Base-by-base conservation (phyloP, 2,113 vertebrate species). In the Centrocercus urophasianus region DNA sequence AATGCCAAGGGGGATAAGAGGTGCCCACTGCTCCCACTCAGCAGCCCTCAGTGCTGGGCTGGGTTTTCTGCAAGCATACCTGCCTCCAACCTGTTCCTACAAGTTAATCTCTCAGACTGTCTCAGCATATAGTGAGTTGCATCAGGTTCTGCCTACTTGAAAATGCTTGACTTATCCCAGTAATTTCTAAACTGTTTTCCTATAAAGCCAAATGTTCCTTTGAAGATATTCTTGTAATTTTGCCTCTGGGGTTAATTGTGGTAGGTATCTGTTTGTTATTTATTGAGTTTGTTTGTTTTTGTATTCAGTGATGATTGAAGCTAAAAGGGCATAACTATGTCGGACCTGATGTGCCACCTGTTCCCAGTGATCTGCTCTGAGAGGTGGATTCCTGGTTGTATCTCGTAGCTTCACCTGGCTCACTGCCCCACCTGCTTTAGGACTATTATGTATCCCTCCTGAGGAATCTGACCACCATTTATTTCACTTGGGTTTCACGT, bases 171-270 rank as follows among this genome's bases (percentile, higher is more conserved):
- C 40, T 81, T 93, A 43, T 85, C 71, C 63, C 47, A 12, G 42
- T 32, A 75, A 32, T 13, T 87, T 82, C 86, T 24, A n/a, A 90
- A 34, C 60, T 86, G 7, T 92, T 85, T 93, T 79, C 30, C 22
- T 85, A 8, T 36, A 56, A 64, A 76, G 7, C 65, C 34, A 61
- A 82, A 66, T 43, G 22, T 69, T 74, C 57, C 78, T 82, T 24
- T 7, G 21, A 84, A 85, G 48, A 43, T 38, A 32, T 92, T 91
- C 76, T 84, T 93, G 57, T 42, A n/a, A 6, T 9, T 87, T 89
- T 92, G 63, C 52, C 16, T 57, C 47, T 80, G 61, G 28, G 65
- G 17, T 81, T 80, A 67, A 47, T 71, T 75, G 43, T 64, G 50
- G 65, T 74, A 60, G 42, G 45, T 67, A 3, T 25, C 8, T 59